Evolutionary conservation across 2,888 invertebrate genomes (phyloP).

Genomic region (Hylaea fasciaria): DNA sequence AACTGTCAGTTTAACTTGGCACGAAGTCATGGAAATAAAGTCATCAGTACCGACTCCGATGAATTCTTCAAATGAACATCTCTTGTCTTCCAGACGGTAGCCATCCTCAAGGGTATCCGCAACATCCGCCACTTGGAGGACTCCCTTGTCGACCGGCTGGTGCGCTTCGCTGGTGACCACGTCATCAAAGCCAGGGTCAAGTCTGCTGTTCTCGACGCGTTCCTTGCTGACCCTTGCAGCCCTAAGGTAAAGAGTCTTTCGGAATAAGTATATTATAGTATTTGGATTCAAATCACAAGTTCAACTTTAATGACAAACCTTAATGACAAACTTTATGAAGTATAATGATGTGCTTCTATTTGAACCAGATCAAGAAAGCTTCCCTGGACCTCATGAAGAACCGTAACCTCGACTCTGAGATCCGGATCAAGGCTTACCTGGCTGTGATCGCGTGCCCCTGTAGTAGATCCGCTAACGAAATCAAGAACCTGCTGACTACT

Average conservation of each 20-base stretch:
- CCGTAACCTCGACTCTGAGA: conserved; percentile 91
- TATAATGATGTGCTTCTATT: too few relatives aligned
- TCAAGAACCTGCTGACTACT: conserved; percentile 89
- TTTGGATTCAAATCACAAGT: too few relatives aligned
- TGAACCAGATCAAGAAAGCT: conserved; percentile 70
- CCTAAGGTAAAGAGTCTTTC: conserved; percentile 68
- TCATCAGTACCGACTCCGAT: too few relatives aligned
- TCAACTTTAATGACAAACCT: too few relatives aligned
- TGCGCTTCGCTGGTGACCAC: conserved; percentile 86
- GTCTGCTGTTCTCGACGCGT: conserved; percentile 92
- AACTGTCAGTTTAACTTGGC: too few relatives aligned
- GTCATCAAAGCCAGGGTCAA: conserved; percentile 87
- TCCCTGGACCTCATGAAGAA: conserved; percentile 88
- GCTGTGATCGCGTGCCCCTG: conserved; percentile 90
- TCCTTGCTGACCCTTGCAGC: conserved; percentile 88
- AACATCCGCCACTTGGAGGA: conserved; percentile 90
- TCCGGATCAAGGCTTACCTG: conserved; percentile 94
- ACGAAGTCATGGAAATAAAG: too few relatives aligned
- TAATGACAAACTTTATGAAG: too few relatives aligned
- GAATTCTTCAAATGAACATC: neutral
- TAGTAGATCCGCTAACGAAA: conserved; percentile 87
- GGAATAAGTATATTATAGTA: too few relatives aligned
- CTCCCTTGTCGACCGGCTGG: conserved; percentile 85
- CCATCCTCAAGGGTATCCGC: conserved; percentile 91
- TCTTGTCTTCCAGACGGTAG: conserved; percentile 78